phyloP scores from a whole-genome alignment of 2,888 invertebrate genomes.

The Drosophila longiperda region DNA sequence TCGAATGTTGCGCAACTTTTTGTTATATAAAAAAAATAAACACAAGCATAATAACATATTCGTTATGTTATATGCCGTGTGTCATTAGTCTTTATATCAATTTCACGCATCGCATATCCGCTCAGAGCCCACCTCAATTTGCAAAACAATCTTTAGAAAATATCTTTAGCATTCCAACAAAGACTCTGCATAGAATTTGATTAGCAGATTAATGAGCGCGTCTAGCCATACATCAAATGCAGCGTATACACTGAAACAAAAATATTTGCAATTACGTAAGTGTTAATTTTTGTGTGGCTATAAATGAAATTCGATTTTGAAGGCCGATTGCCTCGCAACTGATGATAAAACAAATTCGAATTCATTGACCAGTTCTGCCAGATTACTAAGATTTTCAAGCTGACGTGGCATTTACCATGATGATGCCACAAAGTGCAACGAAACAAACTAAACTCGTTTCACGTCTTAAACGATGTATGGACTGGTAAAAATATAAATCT shows the following conservation, averaged over 20 bases:
- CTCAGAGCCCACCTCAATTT: conserved; percentile 7
- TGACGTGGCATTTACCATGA: conserved; percentile 17
- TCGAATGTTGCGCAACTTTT: not conserved
- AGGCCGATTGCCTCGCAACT: conserved; percentile 44
- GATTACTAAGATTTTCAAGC: conserved; percentile 56
- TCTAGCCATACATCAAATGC: conserved; percentile 14
- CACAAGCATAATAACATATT: not conserved
- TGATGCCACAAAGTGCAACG: conserved; percentile 41
- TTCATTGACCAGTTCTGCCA: conserved; percentile 42
- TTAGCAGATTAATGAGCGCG: conserved; percentile 41
- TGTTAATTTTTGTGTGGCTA: conserved; percentile 61
- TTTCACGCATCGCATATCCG: conserved; percentile 31
- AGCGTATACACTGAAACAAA: conserved; percentile 42
- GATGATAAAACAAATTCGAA: conserved; percentile 30
- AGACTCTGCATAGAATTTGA: conserved; percentile 57
- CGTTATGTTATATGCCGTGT: conserved; percentile 6
- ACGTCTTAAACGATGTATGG: conserved; percentile 8
- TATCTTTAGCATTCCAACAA: conserved; percentile 41
- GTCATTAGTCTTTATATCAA: conserved; percentile 19
- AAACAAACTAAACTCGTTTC: conserved; percentile 29
- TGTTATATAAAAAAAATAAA: not conserved
- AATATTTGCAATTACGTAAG: conserved; percentile 5
- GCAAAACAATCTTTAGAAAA: conserved; percentile 24
- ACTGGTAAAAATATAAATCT: conserved; percentile 10
- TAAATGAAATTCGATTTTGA: conserved; percentile 62